A percentile compares a stretch with the other conserved stretches of the same genome.
Evolutionary conservation across 2,888 invertebrate species (phyloP).

Genomic region (Synergus itoensis): DNA sequence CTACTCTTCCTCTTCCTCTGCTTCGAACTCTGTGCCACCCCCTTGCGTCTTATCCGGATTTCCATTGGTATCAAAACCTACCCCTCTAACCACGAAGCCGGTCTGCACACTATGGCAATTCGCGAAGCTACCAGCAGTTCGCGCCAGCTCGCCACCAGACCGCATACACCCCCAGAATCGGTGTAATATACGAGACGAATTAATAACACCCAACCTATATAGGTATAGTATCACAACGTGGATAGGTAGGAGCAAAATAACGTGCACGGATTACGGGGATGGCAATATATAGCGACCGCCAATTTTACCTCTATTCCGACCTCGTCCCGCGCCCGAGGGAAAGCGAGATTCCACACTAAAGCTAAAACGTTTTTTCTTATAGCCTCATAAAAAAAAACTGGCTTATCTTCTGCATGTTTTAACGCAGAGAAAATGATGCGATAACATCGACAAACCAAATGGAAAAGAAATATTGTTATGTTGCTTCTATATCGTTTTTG

Average conservation of each 20-base stretch:
- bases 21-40: conserved; percentile 21
- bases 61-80: conserved; percentile 23
- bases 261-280: conserved; percentile 44
- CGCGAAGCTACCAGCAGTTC: conserved; percentile 32
- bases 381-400: conserved; percentile 15
- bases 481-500: not conserved
- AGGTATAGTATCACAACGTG: conserved; percentile 26
- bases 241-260: conserved; percentile 34
- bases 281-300: conserved; percentile 44
- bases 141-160: conserved; percentile 45
- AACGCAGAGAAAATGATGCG: conserved; percentile 18
- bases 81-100: conserved; percentile 18
- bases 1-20: not conserved
- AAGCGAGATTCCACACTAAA: conserved; percentile 31
- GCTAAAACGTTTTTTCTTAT: conserved; percentile 25
- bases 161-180: conserved; percentile 58
- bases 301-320: conserved; percentile 43
- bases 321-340: conserved; percentile 29
- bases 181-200: conserved; percentile 63
- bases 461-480: not conserved
- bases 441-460: conserved; percentile 22
- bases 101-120: conserved; percentile 24
- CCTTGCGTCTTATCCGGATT: conserved; percentile 29
- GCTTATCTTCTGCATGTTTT: conserved; percentile 35
- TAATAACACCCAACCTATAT: conserved; percentile 58